A percentile compares a stretch with the other conserved stretches of the same genome.
phyloP scores from a whole-genome alignment of 2,888 invertebrate species.

The Ennomos erosarius region DNA sequence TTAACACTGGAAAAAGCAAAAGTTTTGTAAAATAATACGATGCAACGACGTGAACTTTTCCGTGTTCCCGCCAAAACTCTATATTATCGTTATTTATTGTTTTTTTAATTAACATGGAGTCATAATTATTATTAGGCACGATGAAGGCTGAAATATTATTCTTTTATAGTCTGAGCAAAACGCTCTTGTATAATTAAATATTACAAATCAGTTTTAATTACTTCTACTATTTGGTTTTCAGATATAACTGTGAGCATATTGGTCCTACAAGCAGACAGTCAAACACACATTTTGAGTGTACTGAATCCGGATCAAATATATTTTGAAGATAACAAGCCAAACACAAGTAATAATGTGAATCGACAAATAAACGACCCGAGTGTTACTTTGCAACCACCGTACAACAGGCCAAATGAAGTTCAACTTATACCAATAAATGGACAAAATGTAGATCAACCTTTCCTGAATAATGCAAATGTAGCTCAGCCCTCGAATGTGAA shows the following conservation, averaged over 20 bases:
- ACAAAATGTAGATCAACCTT: not conserved
- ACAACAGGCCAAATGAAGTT: not conserved
- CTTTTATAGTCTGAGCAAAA: no score
- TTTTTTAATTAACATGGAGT: no score
- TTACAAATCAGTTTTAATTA: no score
- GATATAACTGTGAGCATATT: conserved; percentile 8
- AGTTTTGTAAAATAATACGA: no score
- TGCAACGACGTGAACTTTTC: no score
- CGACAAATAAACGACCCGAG: conserved; percentile 4
- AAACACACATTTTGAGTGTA: conserved; percentile 13
- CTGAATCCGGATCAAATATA: conserved; percentile 23
- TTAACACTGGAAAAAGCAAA: no score
- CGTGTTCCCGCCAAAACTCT: no score
- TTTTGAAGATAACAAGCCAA: conserved; percentile 22
- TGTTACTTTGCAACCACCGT: conserved; percentile 1
- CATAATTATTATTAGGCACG: no score
- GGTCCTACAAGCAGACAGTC: not conserved
- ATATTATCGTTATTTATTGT: no score
- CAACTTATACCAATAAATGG: conserved; percentile 9
- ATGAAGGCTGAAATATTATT: no score
- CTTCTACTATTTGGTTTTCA: not conserved
- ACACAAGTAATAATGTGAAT: not conserved
- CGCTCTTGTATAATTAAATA: no score
- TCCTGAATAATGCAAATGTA: not conserved
- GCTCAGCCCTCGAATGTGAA: not conserved